Base-by-base conservation (phyloP, 2,888 invertebrate genomes). In the Tetramorium bicarinatum region DNA sequence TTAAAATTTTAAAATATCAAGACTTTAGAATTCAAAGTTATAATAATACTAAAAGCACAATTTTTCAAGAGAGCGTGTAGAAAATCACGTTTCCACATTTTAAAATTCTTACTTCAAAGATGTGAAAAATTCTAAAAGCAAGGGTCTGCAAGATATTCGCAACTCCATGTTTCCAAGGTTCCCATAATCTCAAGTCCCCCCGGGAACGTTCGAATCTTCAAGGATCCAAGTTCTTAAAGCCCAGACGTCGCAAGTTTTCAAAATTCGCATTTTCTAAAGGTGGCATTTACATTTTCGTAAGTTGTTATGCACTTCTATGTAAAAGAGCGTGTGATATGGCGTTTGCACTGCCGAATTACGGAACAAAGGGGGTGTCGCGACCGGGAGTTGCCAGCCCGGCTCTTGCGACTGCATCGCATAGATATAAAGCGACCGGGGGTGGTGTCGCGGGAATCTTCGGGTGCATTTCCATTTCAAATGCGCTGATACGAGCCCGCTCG, bases 391-490 rank as follows among this genome's bases (percentile, higher is more conserved):
- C 77, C 25, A 67, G 54, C 21, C 15, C 15, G 69, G 66, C 25
- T 56, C 13, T 34, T 13, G 49, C 49, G 69, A 47, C 77, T 79
- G 77, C 74, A 72, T 44, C 34, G 47, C 47, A 21, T 38, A 79
- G 74, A 79, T 79, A 72, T 59, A 72, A 79, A 71, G 56, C 77
- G 82, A 41, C 74, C 75, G 41, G 69, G 69, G 69, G 15, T 59
- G 59, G 59, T 41, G 74, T 29, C 81, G 74, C 38, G 59, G 82
- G 87, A 80, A 90, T 91, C 90, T 91, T 88, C 85, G 87, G 89
- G 83, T 80, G 88, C 84, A 93, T 93, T 92, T 92, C 90, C 93
- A 92, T 93, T 92, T 92, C 89, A 92, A 93, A 92, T 92, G 87
- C 87, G 83, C 83, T 77, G 89, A 88, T 83, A 88, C 87, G 72